Base-by-base conservation (phyloP, 2,888 invertebrate species). In the Aspidapion aeneum region DNA sequence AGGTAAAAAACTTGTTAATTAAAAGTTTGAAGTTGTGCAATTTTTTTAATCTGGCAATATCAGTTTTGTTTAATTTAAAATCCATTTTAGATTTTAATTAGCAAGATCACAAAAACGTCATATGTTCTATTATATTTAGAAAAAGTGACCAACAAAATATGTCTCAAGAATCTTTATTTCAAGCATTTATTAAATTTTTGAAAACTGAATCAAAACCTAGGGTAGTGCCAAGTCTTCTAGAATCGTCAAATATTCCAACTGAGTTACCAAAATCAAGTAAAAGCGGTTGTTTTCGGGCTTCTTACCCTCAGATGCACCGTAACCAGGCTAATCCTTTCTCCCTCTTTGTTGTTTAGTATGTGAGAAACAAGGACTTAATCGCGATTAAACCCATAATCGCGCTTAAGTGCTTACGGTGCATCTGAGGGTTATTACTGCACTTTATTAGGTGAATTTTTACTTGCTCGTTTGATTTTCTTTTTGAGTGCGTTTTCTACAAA, bases 21-120 rank as follows among this genome's bases (percentile, higher is more conserved):
- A 96, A 96, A 80, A 98, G 96, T 79, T 82, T 98, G n/a, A n/a
- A 56, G 82, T 98, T 21, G 86, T 98, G 69, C 96, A 96, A 64
- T 97, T 91, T 74, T 86, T 95, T 63, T 82, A 87, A 17, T 88
- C 92, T 0, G 80, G 82, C 1, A 78, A 79, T 1, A n/a, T n/a
- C n/a, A n/a, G 79, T 81, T 1, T 77, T 1, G 79, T 79, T 52
- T 73, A 80, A 52, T 84, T 83, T 70, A 82, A 81, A 85, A 75
- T 74, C 93, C 0, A 91, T 98, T 9, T 82, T 98, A 21, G 92
- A 94, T 79, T 95, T 97, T 77, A 90, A 87, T 73, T 87, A 90
- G 71, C 85, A 86, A 50, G 97, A 97, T 75, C 86, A 88, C 67
- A 88, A 89, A 68, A 87, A 85, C 74, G 83, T 90, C 1, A 77